Evolutionary conservation across 2,888 invertebrate genomes (phyloP).

Genomic region (Agriotes lineatus): DNA sequence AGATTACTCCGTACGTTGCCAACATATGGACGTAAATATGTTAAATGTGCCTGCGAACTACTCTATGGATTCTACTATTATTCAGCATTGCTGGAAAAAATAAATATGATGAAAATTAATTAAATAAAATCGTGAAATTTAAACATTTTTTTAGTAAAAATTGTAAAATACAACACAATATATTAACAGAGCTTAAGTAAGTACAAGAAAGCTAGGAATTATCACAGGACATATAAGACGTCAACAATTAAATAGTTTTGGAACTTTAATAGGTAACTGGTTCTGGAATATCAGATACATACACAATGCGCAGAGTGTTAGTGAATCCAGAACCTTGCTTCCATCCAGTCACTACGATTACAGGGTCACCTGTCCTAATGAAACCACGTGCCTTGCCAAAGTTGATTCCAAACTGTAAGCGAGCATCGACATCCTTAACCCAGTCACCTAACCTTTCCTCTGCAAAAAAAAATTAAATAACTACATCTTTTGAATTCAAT

Average conservation of each 20-base stretch:
- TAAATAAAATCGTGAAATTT: not conserved
- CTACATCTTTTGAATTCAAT: not conserved
- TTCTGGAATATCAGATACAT: slow-evolving; percentile 67
- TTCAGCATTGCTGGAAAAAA: slow-evolving; percentile 40
- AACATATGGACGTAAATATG: not conserved
- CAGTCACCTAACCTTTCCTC: slow-evolving; percentile 80
- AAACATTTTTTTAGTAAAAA: not conserved
- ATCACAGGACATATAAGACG: slow-evolving; percentile 15
- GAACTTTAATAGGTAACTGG: slow-evolving; percentile 33
- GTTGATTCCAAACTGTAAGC: slow-evolving; percentile 85
- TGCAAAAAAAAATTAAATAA: slow-evolving; percentile 59
- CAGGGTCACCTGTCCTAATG: slow-evolving; percentile 86
- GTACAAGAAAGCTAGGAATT: not conserved
- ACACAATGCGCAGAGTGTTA: slow-evolving; percentile 95
- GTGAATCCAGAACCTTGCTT: slow-evolving; percentile 95
- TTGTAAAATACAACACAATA: not conserved
- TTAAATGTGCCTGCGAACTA: slow-evolving; percentile 9
- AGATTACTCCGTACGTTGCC: not conserved
- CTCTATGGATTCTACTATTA: slow-evolving; percentile 14
- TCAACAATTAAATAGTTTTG: no score
- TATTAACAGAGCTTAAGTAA: not conserved
- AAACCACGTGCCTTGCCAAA: slow-evolving; percentile 91
- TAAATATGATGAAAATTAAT: slow-evolving; percentile 29
- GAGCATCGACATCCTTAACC: slow-evolving; percentile 91
- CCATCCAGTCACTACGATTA: slow-evolving; percentile 97